Conservation (phyloP, 1,140 invertebrate genomes). For the Hyposmocoma kahamanoa region DNA sequence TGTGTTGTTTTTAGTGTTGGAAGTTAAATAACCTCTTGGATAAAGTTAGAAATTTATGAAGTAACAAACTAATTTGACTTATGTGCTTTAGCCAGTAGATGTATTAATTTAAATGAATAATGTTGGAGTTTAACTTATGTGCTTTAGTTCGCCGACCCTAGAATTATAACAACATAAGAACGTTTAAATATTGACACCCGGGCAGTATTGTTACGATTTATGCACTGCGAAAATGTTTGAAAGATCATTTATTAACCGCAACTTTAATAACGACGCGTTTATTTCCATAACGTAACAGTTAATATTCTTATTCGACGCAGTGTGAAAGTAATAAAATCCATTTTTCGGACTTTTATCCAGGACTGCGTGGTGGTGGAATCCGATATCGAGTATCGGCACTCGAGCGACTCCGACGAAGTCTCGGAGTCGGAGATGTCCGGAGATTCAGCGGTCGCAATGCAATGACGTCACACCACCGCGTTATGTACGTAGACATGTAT, state of each 20-base stretch:
- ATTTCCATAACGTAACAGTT: neutral
- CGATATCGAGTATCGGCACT: slow-evolving; percentile 1
- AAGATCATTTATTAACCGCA: neutral
- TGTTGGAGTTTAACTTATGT: too few relatives aligned
- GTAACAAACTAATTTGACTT: too few relatives aligned
- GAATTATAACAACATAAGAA: too few relatives aligned
- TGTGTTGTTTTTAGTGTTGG: too few relatives aligned
- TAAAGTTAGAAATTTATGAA: too few relatives aligned
- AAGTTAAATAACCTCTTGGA: too few relatives aligned
- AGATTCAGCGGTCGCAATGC: slow-evolving; percentile 17
- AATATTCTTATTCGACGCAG: neutral
- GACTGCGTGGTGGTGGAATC: slow-evolving; percentile 36
- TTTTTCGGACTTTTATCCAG: slow-evolving; percentile 9
- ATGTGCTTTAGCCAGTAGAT: too few relatives aligned
- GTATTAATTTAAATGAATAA: too few relatives aligned
- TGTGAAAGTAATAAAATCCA: neutral
- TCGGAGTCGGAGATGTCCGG: slow-evolving; percentile 25
- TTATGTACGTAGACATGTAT: too few relatives aligned
- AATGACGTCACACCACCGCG: neutral
- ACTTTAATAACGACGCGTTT: neutral
- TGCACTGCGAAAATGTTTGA: neutral
- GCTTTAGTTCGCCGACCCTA: too few relatives aligned
- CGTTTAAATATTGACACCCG: neutral
- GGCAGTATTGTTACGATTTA: neutral
- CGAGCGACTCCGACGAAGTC: slow-evolving; percentile 17